These are phyloP conservation scores for Sycophila texana DNA, from an alignment of 2,888 invertebrate species.

Conservation along the genomic window DNA sequence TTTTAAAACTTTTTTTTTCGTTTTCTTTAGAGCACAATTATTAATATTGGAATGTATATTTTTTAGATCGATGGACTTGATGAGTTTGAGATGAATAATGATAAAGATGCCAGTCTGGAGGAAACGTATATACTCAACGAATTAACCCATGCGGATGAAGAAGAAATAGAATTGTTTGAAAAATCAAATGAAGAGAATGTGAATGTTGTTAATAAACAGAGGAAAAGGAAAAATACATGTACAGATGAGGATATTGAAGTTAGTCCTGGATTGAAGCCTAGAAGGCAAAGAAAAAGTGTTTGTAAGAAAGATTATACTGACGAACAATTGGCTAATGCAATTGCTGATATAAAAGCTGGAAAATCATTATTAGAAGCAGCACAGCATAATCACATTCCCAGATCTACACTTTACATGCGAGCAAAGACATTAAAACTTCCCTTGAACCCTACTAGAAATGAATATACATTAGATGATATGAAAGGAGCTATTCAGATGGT, in stretches of 20 bases:
- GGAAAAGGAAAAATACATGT: slow-evolving; percentile 6
- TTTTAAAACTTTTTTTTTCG: not conserved
- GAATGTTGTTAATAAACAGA: slow-evolving; percentile 3
- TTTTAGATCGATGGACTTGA: slow-evolving; percentile 69
- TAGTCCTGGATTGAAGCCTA: slow-evolving; percentile 59
- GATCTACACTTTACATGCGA: slow-evolving; percentile 75
- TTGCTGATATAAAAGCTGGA: slow-evolving; percentile 72
- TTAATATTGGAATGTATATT: slow-evolving; percentile 6
- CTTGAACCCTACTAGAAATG: slow-evolving; percentile 72
- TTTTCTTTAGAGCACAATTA: not conserved
- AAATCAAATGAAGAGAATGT: slow-evolving; percentile 11
- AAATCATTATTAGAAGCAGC: slow-evolving; percentile 73
- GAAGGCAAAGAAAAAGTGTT: slow-evolving; percentile 65
- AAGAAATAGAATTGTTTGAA: slow-evolving; percentile 4
- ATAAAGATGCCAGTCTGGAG: slow-evolving; percentile 14
- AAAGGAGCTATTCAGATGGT: slow-evolving; percentile 74
- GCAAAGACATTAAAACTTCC: slow-evolving; percentile 73
- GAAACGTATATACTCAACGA: slow-evolving; percentile 36
- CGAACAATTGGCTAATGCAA: slow-evolving; percentile 71
- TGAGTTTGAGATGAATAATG: slow-evolving; percentile 62
- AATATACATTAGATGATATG: slow-evolving; percentile 74
- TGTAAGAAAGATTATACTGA: slow-evolving; percentile 71
- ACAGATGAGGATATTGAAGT: slow-evolving; percentile 57
- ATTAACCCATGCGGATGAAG: slow-evolving; percentile 9
- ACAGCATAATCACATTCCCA: slow-evolving; percentile 72